Percentiles rank a stretch among this genome's conserved stretches.
Conservation (phyloP, 2,888 invertebrate genomes). For the Palloptera scutellata region DNA sequence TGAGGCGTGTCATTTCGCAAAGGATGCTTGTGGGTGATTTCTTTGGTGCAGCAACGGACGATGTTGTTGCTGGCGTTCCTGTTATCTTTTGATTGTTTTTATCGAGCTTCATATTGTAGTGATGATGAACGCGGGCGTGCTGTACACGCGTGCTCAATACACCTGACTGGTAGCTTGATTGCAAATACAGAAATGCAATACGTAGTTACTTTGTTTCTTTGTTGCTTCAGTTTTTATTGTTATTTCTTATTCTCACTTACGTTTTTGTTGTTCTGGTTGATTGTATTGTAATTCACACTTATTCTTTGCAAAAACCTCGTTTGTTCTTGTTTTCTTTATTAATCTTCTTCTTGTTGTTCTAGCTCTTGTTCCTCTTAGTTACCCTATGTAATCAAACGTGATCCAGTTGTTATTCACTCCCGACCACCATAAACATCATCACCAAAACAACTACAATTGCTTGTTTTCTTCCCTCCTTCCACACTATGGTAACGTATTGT, state of each 20-base stretch:
- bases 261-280: slow-evolving; percentile 23
- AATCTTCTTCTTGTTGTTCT: slow-evolving; percentile 6
- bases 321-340: slow-evolving; percentile 31
- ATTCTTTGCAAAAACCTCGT: not conserved
- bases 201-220: too few species aligned
- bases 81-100: not conserved
- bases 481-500: not conserved
- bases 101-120: slow-evolving; percentile 10
- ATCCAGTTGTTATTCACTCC: slow-evolving; percentile 42
- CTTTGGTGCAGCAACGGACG: not conserved
- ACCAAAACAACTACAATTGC: not conserved
- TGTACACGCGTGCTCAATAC: not conserved
- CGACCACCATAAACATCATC: not conserved
- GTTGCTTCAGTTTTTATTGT: too few species aligned
- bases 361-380: slow-evolving; percentile 47
- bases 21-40: slow-evolving; percentile 54
- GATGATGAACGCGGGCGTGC: not conserved
- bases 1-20: slow-evolving; percentile 61
- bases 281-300: slow-evolving; percentile 38
- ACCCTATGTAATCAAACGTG: slow-evolving; percentile 59
- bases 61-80: not conserved
- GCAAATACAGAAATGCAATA: too few species aligned
- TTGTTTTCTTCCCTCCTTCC: not conserved
- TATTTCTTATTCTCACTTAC: not conserved
- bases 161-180: not conserved